Evolutionary conservation across 1,140 invertebrate species (phyloP).

Genomic region (Paraescarpia echinospica): DNA sequence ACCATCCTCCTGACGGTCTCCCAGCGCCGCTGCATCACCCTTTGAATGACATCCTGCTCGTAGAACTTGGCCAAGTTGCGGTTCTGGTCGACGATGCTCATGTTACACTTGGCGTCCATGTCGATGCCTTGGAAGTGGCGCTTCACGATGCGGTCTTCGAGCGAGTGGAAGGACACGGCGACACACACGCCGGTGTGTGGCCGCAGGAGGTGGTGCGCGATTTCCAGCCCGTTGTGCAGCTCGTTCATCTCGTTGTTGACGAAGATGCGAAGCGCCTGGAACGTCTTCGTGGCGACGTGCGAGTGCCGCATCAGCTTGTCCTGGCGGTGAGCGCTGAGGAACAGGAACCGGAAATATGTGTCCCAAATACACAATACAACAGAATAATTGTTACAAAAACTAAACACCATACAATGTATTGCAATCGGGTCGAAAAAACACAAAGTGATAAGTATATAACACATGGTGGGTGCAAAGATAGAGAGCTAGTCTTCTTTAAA

Average conservation of each 20-base stretch:
- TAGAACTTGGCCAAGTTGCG: background rate
- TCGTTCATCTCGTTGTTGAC: slow-evolving; percentile 98
- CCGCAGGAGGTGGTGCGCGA: slow-evolving; percentile 75
- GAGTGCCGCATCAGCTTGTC: slow-evolving; percentile 76
- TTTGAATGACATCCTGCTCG: background rate
- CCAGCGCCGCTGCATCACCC: background rate
- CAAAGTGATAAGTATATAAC: too few species aligned
- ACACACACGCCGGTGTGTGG: slow-evolving; percentile 77
- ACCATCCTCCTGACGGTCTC: background rate
- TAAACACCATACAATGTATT: too few species aligned
- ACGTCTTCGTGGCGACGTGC: slow-evolving; percentile 87
- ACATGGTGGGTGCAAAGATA: too few species aligned
- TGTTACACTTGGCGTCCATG: slow-evolving; percentile 9
- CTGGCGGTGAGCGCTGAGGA: slow-evolving; percentile 57
- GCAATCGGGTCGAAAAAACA: too few species aligned
- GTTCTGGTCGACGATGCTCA: slow-evolving; percentile 3
- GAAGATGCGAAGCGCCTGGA: slow-evolving; percentile 92
- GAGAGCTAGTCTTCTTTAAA: too few species aligned
- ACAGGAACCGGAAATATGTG: too few species aligned
- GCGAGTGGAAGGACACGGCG: slow-evolving; percentile 85
- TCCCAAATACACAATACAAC: too few species aligned
- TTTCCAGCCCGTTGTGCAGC: slow-evolving; percentile 82
- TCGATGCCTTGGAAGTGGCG: slow-evolving; percentile 68
- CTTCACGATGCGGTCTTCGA: slow-evolving; percentile 95
- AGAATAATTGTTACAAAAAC: too few species aligned